Evolutionary conservation across 2,113 vertebrate species (phyloP).

Genomic region (Rana temporaria): DNA sequence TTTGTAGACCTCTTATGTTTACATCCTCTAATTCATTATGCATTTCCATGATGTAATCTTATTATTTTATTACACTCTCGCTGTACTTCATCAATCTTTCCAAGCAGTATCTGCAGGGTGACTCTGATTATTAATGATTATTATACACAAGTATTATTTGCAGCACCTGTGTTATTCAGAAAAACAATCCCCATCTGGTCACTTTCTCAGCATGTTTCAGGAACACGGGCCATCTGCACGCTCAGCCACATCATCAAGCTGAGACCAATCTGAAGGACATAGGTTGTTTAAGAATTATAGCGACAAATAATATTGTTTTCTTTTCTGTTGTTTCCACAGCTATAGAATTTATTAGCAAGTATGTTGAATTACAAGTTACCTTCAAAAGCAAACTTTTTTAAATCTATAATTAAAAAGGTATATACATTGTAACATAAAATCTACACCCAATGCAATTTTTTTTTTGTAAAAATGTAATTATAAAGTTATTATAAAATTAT

Average conservation of each 20-base stretch:
- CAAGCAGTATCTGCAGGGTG: background rate
- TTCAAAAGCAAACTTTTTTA: too few species aligned
- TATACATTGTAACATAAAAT: too few species aligned
- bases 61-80: background rate
- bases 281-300: background rate
- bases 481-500: too few species aligned
- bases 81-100: background rate
- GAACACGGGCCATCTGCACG: background rate
- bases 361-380: too few species aligned
- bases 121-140: background rate
- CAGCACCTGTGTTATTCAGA: slow-evolving; percentile 6
- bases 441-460: too few species aligned
- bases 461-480: too few species aligned
- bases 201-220: background rate
- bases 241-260: background rate
- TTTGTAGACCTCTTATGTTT: too few species aligned
- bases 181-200: slow-evolving; percentile 28
- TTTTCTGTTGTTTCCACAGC: background rate
- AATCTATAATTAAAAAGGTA: too few species aligned
- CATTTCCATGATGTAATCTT: background rate
- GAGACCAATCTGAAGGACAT: background rate
- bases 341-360: too few species aligned
- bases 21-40: background rate
- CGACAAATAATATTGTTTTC: background rate
- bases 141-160: background rate